A percentile compares a stretch with the other conserved stretches of the same genome.
phyloP scores from a whole-genome alignment of 2,888 invertebrate genomes.

The Euclidia mi region DNA sequence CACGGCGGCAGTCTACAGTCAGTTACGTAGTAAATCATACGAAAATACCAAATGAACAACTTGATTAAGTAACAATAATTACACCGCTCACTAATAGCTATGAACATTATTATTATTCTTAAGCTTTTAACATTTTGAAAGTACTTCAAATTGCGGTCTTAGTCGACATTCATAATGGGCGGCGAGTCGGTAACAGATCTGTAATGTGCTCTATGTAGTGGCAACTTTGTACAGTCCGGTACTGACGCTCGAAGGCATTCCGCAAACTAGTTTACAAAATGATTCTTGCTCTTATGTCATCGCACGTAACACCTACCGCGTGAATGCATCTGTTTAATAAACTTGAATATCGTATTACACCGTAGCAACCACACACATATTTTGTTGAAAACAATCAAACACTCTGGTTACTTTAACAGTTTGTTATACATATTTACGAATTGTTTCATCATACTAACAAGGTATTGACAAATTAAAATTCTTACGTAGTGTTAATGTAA shows the following conservation, averaged over 20 bases:
- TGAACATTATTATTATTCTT: neutral
- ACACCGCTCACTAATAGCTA: neutral
- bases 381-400: slow-evolving; percentile 12
- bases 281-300: slow-evolving; percentile 51
- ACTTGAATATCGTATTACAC: slow-evolving; percentile 36
- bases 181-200: slow-evolving; percentile 18
- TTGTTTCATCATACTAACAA: neutral
- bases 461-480: neutral
- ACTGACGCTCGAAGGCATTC: slow-evolving; percentile 28
- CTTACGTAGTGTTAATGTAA: neutral
- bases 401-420: neutral
- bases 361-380: slow-evolving; percentile 21
- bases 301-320: slow-evolving; percentile 37
- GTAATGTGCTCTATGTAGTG: slow-evolving; percentile 4
- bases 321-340: slow-evolving; percentile 45
- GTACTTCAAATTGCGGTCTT: slow-evolving; percentile 12
- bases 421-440: neutral
- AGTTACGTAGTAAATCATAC: too few species aligned
- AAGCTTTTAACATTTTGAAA: slow-evolving; percentile 16
- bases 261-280: slow-evolving; percentile 42
- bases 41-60: too few species aligned
- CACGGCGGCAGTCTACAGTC: too few species aligned
- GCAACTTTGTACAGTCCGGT: slow-evolving; percentile 33
- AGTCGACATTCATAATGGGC: slow-evolving; percentile 10
- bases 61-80: too few species aligned